phyloP scores from a whole-genome alignment of 2,797 vertebrate species.

The Galaxias olidus region DNA sequence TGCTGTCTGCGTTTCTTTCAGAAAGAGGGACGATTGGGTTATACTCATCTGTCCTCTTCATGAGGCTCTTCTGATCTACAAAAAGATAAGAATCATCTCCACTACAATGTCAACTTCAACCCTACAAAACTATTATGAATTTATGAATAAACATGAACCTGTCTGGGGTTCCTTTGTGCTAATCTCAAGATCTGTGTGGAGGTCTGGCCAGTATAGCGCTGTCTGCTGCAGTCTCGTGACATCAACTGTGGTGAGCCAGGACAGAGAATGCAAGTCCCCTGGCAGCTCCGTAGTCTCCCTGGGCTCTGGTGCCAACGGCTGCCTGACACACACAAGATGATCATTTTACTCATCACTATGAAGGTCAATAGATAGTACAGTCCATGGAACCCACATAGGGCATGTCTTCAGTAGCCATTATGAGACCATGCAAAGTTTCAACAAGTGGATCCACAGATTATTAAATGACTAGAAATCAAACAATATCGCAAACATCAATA shows the following conservation, averaged over 20 bases:
- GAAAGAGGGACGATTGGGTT: slow-evolving; percentile 75
- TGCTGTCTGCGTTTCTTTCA: slow-evolving; percentile 63
- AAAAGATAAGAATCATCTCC: neutral
- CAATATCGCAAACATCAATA: too few species aligned
- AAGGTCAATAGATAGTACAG: too few species aligned
- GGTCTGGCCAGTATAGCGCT: slow-evolving; percentile 71
- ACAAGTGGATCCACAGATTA: too few species aligned
- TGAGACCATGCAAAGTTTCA: too few species aligned
- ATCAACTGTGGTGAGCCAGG: slow-evolving; percentile 82
- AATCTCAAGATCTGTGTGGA: slow-evolving; percentile 53
- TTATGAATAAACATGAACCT: slow-evolving; percentile 56
- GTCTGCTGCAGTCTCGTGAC: slow-evolving; percentile 80
- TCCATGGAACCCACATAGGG: too few species aligned
- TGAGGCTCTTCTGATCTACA: slow-evolving; percentile 43
- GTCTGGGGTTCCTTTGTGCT: slow-evolving; percentile 56
- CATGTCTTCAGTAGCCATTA: too few species aligned
- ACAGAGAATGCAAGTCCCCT: slow-evolving; percentile 78
- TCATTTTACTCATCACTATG: too few species aligned
- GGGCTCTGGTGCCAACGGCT: slow-evolving; percentile 65
- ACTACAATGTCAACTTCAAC: neutral
- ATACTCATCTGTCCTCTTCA: slow-evolving; percentile 57
- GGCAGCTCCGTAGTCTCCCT: slow-evolving; percentile 65
- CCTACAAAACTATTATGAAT: neutral
- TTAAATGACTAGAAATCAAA: too few species aligned
- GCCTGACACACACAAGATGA: slow-evolving; percentile 61